Evolutionary conservation across 1,140 invertebrate species (phyloP), one percentile per base, ranked within the genome.

Genomic region (Polyergus mexicanus): DNA sequence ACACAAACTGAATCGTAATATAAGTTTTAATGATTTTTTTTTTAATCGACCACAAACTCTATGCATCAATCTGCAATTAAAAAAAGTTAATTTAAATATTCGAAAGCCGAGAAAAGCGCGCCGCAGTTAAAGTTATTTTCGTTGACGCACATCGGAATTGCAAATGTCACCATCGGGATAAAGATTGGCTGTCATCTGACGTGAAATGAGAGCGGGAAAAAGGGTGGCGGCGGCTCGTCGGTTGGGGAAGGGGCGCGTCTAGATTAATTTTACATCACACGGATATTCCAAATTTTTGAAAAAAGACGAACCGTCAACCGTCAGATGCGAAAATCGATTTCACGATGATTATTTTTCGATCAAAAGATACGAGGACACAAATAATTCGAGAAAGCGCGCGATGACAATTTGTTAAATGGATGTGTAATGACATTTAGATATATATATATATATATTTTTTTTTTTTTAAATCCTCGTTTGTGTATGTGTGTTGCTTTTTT

Each of bases 101-200:
- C 25, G 56, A 44, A 41, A 75, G 58, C 22, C 16, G 35, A 76
- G 56, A 28, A 62, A 76, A 44, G 19, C 19, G 25, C 19, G 11
- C 2, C 60, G 58, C 25, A 47, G 38, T 65, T 77, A 35, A 77
- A 65, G 25, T 25, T 58, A 22, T 11, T 58, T 63, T 19, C 35
- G 58, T 77, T 77, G 38, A 77, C 41, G 38, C 91, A 87, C 92
- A 94, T 94, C 89, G 88, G 94, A 94, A 94, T 95, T 95, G 94
- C 94, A 94, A 95, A 95, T 94, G 93, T 93, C 94, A 94, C 94
- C 94, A 94, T 92, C 90, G 88, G 90, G 89, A 94, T 94, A 94
- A 95, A 95, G 94, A 95, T 95, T 94, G 94, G 93, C 93, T 95
- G 94, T 94, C 94, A 94, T 94, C 92, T 93, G 90, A 92, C 87